phyloP scores from a whole-genome alignment of 2,888 invertebrate species.

The Polietes domitor region DNA sequence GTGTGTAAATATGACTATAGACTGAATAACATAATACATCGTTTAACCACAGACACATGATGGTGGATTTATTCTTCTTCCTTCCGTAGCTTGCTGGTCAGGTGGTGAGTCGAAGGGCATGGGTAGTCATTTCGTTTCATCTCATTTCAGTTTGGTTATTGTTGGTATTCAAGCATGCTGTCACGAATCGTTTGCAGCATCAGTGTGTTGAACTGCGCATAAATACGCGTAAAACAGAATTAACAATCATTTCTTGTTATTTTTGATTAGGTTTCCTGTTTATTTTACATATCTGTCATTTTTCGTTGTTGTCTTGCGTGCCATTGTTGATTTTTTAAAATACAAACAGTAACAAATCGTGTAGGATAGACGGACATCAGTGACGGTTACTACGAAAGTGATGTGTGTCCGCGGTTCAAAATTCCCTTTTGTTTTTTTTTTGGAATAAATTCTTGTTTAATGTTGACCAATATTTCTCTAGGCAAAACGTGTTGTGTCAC shows the following conservation, averaged over 20 bases:
- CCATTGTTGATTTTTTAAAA: background rate
- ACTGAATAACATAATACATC: background rate
- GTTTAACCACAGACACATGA: background rate
- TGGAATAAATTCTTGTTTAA: no score
- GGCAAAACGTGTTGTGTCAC: no score
- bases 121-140: no score
- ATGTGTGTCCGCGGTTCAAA: no score
- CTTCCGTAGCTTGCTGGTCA: background rate
- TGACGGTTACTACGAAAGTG: no score
- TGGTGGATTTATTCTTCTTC: no score
- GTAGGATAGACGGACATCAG: background rate
- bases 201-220: slow-evolving; percentile 57
- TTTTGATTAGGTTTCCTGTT: slow-evolving; percentile 1
- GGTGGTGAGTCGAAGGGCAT: slow-evolving; percentile 5
- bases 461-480: no score
- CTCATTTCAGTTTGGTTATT: background rate
- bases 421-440: no score
- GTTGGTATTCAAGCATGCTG: slow-evolving; percentile 31
- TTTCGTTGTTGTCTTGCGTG: slow-evolving; percentile 17
- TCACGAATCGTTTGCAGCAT: slow-evolving; percentile 57
- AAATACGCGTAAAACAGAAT: slow-evolving; percentile 55
- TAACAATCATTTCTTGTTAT: slow-evolving; percentile 45
- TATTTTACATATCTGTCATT: background rate
- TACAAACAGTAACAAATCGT: slow-evolving; percentile 1
- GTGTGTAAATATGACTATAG: background rate